Conservation (phyloP, 2,888 invertebrate genomes). For the Hydroisotoma schaefferi region DNA sequence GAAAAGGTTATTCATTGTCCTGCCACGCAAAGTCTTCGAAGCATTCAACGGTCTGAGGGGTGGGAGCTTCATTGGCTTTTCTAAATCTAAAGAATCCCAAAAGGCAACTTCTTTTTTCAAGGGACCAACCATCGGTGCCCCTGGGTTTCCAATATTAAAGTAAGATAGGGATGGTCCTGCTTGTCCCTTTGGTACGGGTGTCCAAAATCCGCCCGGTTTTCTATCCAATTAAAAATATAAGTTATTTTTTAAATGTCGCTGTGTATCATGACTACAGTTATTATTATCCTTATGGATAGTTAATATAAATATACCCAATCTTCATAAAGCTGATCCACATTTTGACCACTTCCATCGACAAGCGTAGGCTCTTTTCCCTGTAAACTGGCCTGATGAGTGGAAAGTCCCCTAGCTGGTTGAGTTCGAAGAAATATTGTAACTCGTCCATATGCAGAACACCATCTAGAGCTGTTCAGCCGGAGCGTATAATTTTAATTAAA, state of each 20-base stretch:
- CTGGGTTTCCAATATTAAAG: conserved; percentile 14
- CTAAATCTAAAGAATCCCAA: conserved; percentile 18
- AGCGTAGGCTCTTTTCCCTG: conserved; percentile 14
- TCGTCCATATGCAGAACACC: conserved; percentile 3
- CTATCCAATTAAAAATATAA: background rate
- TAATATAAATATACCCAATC: conserved; percentile 10
- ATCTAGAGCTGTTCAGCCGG: background rate
- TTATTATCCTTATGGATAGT: background rate
- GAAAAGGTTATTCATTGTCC: too few species aligned
- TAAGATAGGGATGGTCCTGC: conserved; percentile 10
- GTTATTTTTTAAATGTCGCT: background rate
- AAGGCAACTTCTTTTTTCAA: conserved; percentile 22
- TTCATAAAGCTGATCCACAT: conserved; percentile 31
- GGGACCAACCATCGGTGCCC: conserved; percentile 17
- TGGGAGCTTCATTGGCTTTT: background rate
- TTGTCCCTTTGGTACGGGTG: conserved; percentile 19
- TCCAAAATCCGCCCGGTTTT: conserved; percentile 19
- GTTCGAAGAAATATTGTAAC: conserved; percentile 7
- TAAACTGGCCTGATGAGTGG: conserved; percentile 12
- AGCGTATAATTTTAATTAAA: too few species aligned
- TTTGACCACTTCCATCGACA: conserved; percentile 26
- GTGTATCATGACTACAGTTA: too few species aligned
- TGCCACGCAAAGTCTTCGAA: too few species aligned
- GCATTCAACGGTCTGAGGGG: too few species aligned
- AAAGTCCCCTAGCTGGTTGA: conserved; percentile 23